These are phyloP conservation scores for Ypsolopha scabrella DNA, from an alignment of 2,888 invertebrate genomes.

Conservation along the genomic window DNA sequence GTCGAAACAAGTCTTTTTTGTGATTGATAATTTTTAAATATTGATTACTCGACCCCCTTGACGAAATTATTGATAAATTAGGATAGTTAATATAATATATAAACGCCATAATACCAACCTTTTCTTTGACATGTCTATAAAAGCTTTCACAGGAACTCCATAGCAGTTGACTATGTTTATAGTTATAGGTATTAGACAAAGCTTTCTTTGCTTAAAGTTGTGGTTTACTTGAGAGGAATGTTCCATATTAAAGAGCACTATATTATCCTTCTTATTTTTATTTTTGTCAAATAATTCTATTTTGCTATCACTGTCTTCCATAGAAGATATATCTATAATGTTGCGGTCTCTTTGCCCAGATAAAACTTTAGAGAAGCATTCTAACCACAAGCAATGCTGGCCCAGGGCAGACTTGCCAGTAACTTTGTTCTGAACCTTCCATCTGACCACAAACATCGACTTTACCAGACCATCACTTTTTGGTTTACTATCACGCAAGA, in stretches of 20 bases:
- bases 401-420: conserved; percentile 72
- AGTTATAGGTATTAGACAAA: conserved; percentile 77
- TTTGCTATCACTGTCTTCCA: conserved; percentile 39
- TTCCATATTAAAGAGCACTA: conserved; percentile 69
- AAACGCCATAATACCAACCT: conserved; percentile 5
- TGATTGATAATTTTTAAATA: too few relatives aligned
- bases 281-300: conserved; percentile 23
- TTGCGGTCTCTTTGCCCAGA: conserved; percentile 45
- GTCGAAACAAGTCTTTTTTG: too few relatives aligned
- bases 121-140: conserved; percentile 69
- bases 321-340: conserved; percentile 36
- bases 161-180: conserved; percentile 77
- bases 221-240: conserved; percentile 72
- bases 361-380: conserved; percentile 67
- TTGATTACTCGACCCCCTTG: too few relatives aligned
- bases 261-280: conserved; percentile 51
- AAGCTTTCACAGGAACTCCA: conserved; percentile 67
- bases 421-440: conserved; percentile 70
- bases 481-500: conserved; percentile 15
- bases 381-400: conserved; percentile 76
- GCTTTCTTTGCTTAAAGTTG: conserved; percentile 69
- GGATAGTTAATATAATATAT: not conserved
- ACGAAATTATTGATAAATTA: too few relatives aligned
- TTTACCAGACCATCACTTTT: conserved; percentile 39
- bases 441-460: conserved; percentile 59